A percentile compares a stretch with the other conserved stretches of the same genome.
phyloP scores from a whole-genome alignment of 1,140 invertebrate species.

The Diachasma alloeum region DNA sequence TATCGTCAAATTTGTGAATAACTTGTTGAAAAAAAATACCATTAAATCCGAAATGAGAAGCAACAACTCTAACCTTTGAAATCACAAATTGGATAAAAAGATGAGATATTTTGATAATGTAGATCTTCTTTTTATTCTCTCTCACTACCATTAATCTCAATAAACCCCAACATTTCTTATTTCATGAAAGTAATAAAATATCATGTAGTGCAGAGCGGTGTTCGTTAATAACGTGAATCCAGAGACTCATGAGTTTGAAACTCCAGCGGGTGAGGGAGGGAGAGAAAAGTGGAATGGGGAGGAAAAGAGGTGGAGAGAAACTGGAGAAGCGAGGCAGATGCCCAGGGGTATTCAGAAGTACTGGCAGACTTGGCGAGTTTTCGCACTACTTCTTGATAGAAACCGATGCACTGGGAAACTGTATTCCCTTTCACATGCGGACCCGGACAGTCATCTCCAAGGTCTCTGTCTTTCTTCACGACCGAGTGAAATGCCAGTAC shows the following conservation, averaged over 20 bases:
- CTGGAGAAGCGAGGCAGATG: conserved; percentile 6
- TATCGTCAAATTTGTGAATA: background rate
- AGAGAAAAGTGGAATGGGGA: background rate
- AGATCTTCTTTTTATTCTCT: background rate
- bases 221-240: conserved; percentile 9
- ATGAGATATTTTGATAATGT: background rate
- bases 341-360: conserved; percentile 2
- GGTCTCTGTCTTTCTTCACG: background rate
- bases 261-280: background rate
- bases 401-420: conserved; percentile 7
- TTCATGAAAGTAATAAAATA: conserved; percentile 3
- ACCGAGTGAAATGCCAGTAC: background rate
- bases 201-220: background rate
- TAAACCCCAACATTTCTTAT: conserved; percentile 1
- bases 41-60: background rate
- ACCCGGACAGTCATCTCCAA: background rate
- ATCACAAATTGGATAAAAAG: background rate
- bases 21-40: background rate
- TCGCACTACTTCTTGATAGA: conserved; percentile 8
- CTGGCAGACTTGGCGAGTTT: background rate
- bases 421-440: background rate
- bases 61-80: background rate
- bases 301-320: background rate
- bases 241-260: background rate
- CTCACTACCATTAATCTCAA: background rate